These are phyloP conservation scores for Apodemia duryi DNA, from an alignment of 2,888 invertebrate species.

Conservation along the genomic window DNA sequence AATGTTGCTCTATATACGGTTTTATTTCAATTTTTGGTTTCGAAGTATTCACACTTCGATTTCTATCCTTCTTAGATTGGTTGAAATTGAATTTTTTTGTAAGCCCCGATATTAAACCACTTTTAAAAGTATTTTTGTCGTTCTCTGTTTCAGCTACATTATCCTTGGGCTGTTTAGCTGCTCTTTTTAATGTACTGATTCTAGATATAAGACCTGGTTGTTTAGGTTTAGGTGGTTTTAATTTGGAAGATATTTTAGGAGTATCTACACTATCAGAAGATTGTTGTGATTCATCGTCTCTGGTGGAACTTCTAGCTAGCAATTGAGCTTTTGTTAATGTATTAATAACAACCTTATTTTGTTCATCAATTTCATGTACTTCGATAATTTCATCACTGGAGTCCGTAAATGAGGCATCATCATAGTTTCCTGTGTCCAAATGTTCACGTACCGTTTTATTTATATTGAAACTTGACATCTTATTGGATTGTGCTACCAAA, in stretches of 20 bases:
- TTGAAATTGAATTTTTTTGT: slow-evolving; percentile 61
- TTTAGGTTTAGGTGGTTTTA: slow-evolving; percentile 21
- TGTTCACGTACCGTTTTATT: slow-evolving; percentile 60
- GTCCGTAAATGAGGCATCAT: slow-evolving; percentile 63
- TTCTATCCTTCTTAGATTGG: slow-evolving; percentile 58
- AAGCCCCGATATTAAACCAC: slow-evolving; percentile 58
- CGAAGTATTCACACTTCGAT: slow-evolving; percentile 31
- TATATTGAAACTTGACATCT: slow-evolving; percentile 71
- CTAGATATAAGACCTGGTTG: slow-evolving; percentile 26
- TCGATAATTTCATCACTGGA: slow-evolving; percentile 63
- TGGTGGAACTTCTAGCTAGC: slow-evolving; percentile 14
- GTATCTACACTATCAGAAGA: slow-evolving; percentile 21
- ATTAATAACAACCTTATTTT: slow-evolving; percentile 29
- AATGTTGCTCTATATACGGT: slow-evolving; percentile 57
- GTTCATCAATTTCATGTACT: slow-evolving; percentile 44
- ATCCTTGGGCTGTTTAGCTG: slow-evolving; percentile 23
- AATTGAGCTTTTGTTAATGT: slow-evolving; percentile 24
- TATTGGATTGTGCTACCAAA: slow-evolving; percentile 60
- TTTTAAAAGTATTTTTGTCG: slow-evolving; percentile 38
- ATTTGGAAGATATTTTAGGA: slow-evolving; percentile 24
- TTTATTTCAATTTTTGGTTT: slow-evolving; percentile 67
- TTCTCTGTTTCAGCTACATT: slow-evolving; percentile 24
- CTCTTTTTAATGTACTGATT: slow-evolving; percentile 30
- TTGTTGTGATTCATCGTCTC: slow-evolving; percentile 14
- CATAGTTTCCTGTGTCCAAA: slow-evolving; percentile 63